phyloP scores from a whole-genome alignment of 2,797 vertebrate genomes.

The Menidia menidia region DNA sequence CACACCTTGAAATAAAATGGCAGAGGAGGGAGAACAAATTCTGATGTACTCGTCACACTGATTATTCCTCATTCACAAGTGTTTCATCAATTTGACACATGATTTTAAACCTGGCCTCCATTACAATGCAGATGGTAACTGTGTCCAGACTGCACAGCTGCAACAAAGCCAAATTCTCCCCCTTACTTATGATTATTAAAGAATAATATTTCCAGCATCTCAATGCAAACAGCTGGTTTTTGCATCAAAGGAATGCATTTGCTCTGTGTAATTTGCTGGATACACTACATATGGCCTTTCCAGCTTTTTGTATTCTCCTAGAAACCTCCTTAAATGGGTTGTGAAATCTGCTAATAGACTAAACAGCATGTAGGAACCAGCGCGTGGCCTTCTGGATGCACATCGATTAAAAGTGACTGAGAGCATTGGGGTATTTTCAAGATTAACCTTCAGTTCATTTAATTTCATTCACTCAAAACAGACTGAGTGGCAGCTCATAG shows the following conservation, averaged over 20 bases:
- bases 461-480: conserved; percentile 52
- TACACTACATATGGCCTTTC: conserved; percentile 46
- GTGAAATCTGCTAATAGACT: conserved; percentile 61
- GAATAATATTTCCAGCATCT: neutral
- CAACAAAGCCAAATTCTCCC: conserved; percentile 20
- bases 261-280: conserved; percentile 38
- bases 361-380: conserved; percentile 33
- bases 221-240: conserved; percentile 23
- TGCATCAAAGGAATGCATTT: neutral
- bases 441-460: conserved; percentile 63
- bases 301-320: conserved; percentile 46
- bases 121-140: conserved; percentile 42
- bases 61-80: conserved; percentile 66
- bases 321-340: conserved; percentile 57
- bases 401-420: conserved; percentile 43
- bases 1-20: conserved; percentile 63
- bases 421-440: conserved; percentile 44
- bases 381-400: conserved; percentile 25
- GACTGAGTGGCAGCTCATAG: conserved; percentile 43
- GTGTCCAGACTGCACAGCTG: conserved; percentile 44
- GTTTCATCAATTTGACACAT: conserved; percentile 69
- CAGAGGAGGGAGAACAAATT: conserved; percentile 51
- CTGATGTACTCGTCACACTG: conserved; percentile 65
- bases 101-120: conserved; percentile 46
- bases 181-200: neutral